A percentile compares a stretch with the other conserved stretches of the same genome.
These are phyloP conservation scores for Callaeas wilsoni DNA, from an alignment of 2,113 vertebrate genomes.

Conservation along the genomic window DNA sequence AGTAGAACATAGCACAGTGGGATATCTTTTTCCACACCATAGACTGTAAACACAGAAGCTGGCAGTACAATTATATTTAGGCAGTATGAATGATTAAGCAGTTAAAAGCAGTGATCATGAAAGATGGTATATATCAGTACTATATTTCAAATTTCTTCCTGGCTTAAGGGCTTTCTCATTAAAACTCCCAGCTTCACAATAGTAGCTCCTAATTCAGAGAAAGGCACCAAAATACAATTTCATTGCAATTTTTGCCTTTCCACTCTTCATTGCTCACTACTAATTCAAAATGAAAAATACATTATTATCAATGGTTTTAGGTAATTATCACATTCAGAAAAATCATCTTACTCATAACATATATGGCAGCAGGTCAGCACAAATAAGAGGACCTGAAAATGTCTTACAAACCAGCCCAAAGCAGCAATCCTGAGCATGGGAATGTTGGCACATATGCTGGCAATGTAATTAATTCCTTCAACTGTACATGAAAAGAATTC, in stretches of 20 bases:
- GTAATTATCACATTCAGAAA: neutral
- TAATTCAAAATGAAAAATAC: neutral
- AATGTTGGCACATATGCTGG: neutral
- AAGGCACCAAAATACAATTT: neutral
- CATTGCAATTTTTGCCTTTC: neutral
- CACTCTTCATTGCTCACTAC: neutral
- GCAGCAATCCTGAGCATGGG: neutral
- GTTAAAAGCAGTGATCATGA: slow-evolving; percentile 5
- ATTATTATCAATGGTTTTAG: neutral
- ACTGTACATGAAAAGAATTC: neutral
- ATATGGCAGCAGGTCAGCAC: neutral
- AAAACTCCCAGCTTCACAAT: neutral
- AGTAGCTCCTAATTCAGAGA: neutral
- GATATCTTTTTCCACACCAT: slow-evolving; percentile 40
- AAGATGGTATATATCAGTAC: neutral
- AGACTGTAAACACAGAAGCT: slow-evolving; percentile 51
- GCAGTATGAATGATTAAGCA: slow-evolving; percentile 40
- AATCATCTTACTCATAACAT: neutral
- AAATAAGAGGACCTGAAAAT: neutral
- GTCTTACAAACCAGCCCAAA: neutral
- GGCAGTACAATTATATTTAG: slow-evolving; percentile 32
- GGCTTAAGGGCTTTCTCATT: neutral
- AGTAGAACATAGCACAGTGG: slow-evolving; percentile 55
- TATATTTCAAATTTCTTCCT: neutral
- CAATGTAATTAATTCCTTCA: neutral